Percentiles rank a stretch among this genome's conserved stretches.
Evolutionary conservation across 2,113 vertebrate species (phyloP).

Genomic region (Prolemur simus): DNA sequence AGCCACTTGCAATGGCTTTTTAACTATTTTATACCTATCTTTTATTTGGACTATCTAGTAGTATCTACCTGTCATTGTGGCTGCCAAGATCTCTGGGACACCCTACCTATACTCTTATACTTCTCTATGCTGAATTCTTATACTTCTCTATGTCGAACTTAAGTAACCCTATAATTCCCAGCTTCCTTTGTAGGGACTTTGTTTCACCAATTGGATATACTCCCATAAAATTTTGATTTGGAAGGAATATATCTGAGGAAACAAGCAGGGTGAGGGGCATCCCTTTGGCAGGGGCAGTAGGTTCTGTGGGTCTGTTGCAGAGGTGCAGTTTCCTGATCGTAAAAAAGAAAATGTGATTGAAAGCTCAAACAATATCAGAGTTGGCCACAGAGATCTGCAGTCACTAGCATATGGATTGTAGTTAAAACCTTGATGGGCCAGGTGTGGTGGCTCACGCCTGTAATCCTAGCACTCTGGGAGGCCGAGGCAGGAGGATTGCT

Average conservation of each 20-base stretch:
- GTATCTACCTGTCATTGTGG: not conserved
- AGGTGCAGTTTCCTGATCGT: not conserved
- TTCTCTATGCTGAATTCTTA: not conserved
- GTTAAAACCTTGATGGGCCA: not conserved
- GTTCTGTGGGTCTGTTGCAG: not conserved
- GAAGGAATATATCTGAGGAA: not conserved
- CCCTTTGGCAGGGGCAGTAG: not conserved
- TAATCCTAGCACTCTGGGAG: too few species aligned
- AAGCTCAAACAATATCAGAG: not conserved
- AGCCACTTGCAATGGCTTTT: not conserved
- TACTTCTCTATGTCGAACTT: not conserved
- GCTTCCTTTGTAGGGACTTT: not conserved
- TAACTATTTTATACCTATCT: not conserved
- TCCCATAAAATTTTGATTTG: not conserved
- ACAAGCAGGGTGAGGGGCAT: not conserved
- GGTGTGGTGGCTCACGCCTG: too few species aligned
- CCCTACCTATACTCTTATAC: not conserved
- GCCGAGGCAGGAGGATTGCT: too few species aligned
- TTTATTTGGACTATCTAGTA: not conserved
- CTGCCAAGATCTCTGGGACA: not conserved
- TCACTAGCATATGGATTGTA: not conserved
- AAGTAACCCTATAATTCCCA: not conserved
- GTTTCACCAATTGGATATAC: not conserved
- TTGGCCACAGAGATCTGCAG: not conserved
- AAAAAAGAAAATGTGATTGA: not conserved